Evolutionary conservation across 2,797 vertebrate species (phyloP), one percentile per base, ranked within the genome.

Genomic region (Galaxias olidus): DNA sequence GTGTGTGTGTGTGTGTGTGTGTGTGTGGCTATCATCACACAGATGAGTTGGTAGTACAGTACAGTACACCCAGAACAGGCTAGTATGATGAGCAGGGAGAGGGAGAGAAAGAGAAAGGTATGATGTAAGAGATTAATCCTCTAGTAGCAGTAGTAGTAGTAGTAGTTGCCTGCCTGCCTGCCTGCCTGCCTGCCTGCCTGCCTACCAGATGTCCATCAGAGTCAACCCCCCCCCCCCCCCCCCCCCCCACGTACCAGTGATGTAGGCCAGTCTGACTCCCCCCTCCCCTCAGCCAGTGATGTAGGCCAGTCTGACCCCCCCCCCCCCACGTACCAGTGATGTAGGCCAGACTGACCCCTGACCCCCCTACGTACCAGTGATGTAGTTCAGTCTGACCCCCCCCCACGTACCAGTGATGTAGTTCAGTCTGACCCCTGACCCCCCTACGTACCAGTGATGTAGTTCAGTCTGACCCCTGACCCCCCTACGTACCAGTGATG

Each of bases 301-400:
- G 79, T 98, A 99, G 49, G 94, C 92, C 73, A 99, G 86, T 69
- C 94, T 87, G 90, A 99, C n/a, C n/a, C n/a, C n/a, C n/a, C n/a
- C 98, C 69, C 96, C 97, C 78, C 98, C 98, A 47, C n/a, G n/a
- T n/a, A n/a, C n/a, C n/a, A n/a, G n/a, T 93, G 82, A 96, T n/a
- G n/a, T n/a, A n/a, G n/a, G n/a, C n/a, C n/a, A n/a, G n/a, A 69
- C 94, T 87, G 90, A 99, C 98, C 69, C n/a, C n/a, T n/a, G n/a
- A n/a, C n/a, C n/a, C n/a, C n/a, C 61, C 40, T 13, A 41, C 44
- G 50, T 82, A 99, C 98, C 96, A 65, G 94, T 93, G 82, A 96
- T 90, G 79, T 98, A 99, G 49, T 94, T 91, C 73, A 99, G 86
- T 69, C 94, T 87, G 90, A 99, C n/a, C 30, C 30, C 30, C 30